phyloP scores from a whole-genome alignment of 2,797 vertebrate genomes.

The Naso thynnoides region DNA sequence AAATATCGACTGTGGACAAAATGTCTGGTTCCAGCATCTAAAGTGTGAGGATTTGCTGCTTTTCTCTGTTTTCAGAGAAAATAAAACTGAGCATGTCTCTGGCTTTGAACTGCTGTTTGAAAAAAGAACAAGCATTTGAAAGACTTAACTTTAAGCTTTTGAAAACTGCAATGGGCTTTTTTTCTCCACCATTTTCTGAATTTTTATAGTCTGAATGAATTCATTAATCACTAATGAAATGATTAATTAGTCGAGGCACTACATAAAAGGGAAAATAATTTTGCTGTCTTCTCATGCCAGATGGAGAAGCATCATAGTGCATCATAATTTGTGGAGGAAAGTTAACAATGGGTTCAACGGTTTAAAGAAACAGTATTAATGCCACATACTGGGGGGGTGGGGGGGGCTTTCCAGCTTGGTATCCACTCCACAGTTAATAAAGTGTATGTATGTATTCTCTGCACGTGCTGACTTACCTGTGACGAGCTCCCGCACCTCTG shows the following conservation, averaged over 20 bases:
- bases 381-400: not conserved
- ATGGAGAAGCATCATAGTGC: not conserved
- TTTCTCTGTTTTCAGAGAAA: not conserved
- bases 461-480: conserved; percentile 86
- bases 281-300: conserved; percentile 3
- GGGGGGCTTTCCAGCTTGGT: not conserved
- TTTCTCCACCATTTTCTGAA: not conserved
- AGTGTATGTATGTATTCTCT: not conserved
- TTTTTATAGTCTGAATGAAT: not conserved
- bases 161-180: not conserved
- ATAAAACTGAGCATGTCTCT: not conserved
- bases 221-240: conserved; percentile 20
- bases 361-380: not conserved
- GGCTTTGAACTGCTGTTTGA: not conserved
- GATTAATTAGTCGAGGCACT: not conserved
- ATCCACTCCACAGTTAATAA: not conserved
- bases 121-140: not conserved
- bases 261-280: conserved; percentile 4
- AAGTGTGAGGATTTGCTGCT: not conserved
- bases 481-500: conserved; percentile 94
- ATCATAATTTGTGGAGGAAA: not conserved
- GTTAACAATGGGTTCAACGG: not conserved
- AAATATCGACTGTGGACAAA: not conserved
- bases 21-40: not conserved
- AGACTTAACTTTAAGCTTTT: no score